Conservation (phyloP, 2,888 invertebrate genomes). For the Apocheima hispidaria region DNA sequence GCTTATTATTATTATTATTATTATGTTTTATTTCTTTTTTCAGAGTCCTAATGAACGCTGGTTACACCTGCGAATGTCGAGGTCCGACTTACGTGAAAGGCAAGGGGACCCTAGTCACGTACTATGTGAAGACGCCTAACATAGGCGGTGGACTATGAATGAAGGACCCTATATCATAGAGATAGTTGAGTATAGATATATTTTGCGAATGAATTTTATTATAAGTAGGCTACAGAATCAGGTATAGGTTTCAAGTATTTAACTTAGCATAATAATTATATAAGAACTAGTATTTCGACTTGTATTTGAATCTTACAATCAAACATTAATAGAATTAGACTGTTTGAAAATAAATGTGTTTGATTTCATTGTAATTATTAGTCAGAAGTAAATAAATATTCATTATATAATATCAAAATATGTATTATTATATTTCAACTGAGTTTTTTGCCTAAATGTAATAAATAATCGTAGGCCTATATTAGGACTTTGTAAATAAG, state of each 20-base stretch:
- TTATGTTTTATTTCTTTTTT: constrained; percentile 40
- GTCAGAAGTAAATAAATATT: no score
- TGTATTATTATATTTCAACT: no score
- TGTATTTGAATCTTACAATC: no score
- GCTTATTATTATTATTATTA: no score
- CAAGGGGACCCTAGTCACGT: constrained; percentile 95
- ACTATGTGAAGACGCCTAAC: constrained; percentile 93
- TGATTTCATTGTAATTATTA: no score
- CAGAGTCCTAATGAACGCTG: constrained; percentile 92
- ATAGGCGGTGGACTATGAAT: constrained; percentile 69
- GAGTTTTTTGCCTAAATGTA: no score
- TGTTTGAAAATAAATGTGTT: no score
- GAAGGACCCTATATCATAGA: not conserved
- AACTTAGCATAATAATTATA: not conserved
- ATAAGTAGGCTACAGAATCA: not conserved
- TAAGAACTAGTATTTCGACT: no score
- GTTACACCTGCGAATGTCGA: constrained; percentile 95
- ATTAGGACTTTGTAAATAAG: no score
- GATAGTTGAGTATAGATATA: not conserved
- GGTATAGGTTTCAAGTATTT: not conserved
- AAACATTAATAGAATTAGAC: no score
- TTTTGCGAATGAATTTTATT: not conserved
- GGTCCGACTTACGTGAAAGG: constrained; percentile 98
- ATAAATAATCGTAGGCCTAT: no score
- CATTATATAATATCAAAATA: no score